A percentile compares a stretch with the other conserved stretches of the same genome.
Evolutionary conservation across 2,797 vertebrate genomes (phyloP).

Genomic region (Ctenopoma kingsleyae): DNA sequence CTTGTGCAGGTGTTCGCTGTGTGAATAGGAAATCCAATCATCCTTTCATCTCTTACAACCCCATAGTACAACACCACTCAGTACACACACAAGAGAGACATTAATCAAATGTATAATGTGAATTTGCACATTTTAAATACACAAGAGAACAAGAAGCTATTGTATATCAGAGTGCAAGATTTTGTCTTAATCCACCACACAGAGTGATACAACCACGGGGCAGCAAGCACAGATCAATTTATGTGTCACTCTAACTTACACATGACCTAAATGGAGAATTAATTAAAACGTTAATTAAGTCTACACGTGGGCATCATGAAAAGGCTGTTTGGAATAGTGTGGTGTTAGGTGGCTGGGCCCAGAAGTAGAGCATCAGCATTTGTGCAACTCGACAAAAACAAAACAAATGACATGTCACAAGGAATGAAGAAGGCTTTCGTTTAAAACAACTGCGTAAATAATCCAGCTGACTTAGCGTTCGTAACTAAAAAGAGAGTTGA

Average conservation of each 20-base stretch:
- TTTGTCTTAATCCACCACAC: constrained; percentile 14
- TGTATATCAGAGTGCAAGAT: constrained; percentile 2
- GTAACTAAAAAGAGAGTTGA: constrained; percentile 38
- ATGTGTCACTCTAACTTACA: constrained; percentile 49
- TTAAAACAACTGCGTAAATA: constrained; percentile 63
- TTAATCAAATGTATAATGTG: constrained; percentile 35
- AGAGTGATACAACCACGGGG: constrained; percentile 33
- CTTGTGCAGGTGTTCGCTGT: constrained; percentile 41
- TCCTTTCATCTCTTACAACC: constrained; percentile 12
- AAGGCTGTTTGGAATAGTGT: constrained; percentile 39
- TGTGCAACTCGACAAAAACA: constrained; percentile 71
- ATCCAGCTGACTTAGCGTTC: constrained; percentile 75
- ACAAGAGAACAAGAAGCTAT: constrained; percentile 9
- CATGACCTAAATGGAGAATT: constrained; percentile 61
- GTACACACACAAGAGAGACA: background rate
- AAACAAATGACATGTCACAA: constrained; percentile 81
- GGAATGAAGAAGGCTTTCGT: constrained; percentile 74
- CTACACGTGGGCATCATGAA: constrained; percentile 30
- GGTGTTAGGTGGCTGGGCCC: constrained; percentile 33
- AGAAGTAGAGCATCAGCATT: constrained; percentile 77
- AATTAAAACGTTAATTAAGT: constrained; percentile 72
- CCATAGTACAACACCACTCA: background rate
- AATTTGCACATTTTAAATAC: constrained; percentile 29
- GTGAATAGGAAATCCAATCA: constrained; percentile 27
- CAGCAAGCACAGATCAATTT: constrained; percentile 33